These are phyloP conservation scores for Oceanodroma leucorhoa DNA, from an alignment of 2,797 vertebrate genomes.

Conservation along the genomic window DNA sequence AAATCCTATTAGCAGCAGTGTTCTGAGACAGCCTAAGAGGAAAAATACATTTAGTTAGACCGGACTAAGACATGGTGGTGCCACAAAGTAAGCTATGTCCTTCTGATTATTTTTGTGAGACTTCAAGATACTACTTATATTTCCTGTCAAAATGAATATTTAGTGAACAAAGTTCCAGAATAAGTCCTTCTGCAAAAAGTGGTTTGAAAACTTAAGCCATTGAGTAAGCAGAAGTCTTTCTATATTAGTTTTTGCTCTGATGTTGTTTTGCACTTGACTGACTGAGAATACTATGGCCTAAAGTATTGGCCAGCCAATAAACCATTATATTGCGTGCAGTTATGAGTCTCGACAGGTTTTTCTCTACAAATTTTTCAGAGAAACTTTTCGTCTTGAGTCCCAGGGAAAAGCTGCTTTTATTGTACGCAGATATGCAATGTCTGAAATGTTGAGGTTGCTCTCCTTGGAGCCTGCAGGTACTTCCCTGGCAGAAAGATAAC, in stretches of 20 bases:
- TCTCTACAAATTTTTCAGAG: background rate
- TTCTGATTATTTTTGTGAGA: background rate
- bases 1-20: constrained; percentile 56
- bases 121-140: background rate
- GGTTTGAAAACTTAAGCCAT: background rate
- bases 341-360: background rate
- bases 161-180: background rate
- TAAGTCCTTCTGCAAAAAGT: background rate
- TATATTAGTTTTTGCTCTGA: background rate
- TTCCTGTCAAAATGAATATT: background rate
- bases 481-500: background rate
- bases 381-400: background rate
- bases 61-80: background rate
- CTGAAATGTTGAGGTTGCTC: background rate
- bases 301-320: background rate
- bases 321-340: background rate
- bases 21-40: background rate
- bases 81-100: background rate
- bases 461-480: background rate
- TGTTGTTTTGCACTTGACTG: background rate
- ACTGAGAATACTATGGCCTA: background rate
- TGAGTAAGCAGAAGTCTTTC: background rate
- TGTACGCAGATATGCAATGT: background rate
- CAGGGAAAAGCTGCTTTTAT: background rate
- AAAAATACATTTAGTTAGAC: background rate